Percentiles rank a stretch among this genome's conserved stretches.
Evolutionary conservation across 92 coral and sea anemone species (phyloP).

Genomic region (Hydrozoanthus gracilis): DNA sequence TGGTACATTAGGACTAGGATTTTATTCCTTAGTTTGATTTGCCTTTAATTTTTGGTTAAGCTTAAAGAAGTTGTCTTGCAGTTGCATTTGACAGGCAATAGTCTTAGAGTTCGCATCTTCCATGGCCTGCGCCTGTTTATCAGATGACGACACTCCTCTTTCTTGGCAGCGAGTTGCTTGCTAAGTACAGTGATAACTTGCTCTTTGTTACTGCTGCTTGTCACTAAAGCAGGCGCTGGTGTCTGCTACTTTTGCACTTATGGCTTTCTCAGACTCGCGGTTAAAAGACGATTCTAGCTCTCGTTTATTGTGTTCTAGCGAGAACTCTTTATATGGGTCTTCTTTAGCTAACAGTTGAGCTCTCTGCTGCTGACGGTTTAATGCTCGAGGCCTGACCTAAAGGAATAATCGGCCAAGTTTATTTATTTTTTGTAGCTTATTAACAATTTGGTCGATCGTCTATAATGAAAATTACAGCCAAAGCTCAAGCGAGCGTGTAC

Average conservation of each 20-base stretch:
- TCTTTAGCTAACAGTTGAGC: background rate
- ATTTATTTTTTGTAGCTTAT: no score
- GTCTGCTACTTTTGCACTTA: slow-evolving; percentile 15
- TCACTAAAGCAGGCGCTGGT: slow-evolving; percentile 35
- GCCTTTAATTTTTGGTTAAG: no score
- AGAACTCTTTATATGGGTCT: slow-evolving; percentile 38
- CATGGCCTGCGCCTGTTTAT: slow-evolving; percentile 37
- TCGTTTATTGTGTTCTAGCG: slow-evolving; percentile 38
- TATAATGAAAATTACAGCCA: no score
- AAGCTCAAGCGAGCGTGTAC: no score
- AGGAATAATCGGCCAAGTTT: background rate
- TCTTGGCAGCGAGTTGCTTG: slow-evolving; percentile 49
- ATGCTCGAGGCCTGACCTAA: slow-evolving; percentile 5
- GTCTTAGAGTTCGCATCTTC: slow-evolving; percentile 39
- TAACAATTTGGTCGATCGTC: no score
- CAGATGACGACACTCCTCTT: slow-evolving; percentile 47
- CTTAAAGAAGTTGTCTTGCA: slow-evolving; percentile 50
- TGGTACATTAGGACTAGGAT: no score
- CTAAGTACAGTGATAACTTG: slow-evolving; percentile 38
- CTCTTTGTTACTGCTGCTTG: slow-evolving; percentile 9
- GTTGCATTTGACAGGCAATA: slow-evolving; percentile 41
- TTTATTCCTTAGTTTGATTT: no score
- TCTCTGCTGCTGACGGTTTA: background rate
- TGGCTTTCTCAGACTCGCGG: slow-evolving; percentile 43
- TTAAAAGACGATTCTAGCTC: slow-evolving; percentile 30